phyloP scores from a whole-genome alignment of 2,888 invertebrate genomes.

The Celastrina argiolus region DNA sequence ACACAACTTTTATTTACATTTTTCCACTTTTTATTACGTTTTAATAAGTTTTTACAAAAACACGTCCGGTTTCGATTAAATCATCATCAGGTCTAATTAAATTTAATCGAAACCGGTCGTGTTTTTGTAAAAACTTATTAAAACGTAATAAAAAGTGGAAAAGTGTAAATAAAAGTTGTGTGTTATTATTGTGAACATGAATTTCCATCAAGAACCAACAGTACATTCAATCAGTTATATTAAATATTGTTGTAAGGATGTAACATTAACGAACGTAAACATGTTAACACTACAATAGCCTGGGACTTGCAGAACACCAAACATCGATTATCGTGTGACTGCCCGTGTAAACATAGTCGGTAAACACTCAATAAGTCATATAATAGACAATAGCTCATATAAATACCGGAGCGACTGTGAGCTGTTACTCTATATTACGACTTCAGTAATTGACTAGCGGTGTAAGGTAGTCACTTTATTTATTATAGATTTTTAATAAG shows the following conservation, averaged over 20 bases:
- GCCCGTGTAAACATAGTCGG: slow-evolving; percentile 38
- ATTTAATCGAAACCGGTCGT: too few species aligned
- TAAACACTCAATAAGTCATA: neutral
- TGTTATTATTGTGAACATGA: too few species aligned
- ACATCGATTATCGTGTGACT: slow-evolving; percentile 58
- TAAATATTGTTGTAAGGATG: slow-evolving; percentile 34
- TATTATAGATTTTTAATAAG: neutral
- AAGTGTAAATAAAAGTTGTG: too few species aligned
- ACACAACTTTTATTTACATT: too few species aligned
- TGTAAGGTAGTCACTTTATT: neutral
- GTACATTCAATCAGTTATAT: too few species aligned
- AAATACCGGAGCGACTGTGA: neutral
- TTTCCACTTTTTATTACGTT: too few species aligned
- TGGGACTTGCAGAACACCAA: slow-evolving; percentile 50
- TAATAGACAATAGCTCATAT: neutral
- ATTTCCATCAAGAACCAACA: too few species aligned
- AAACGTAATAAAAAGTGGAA: too few species aligned
- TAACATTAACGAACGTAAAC: slow-evolving; percentile 38
- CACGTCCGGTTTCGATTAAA: too few species aligned
- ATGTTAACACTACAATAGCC: slow-evolving; percentile 49
- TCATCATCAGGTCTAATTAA: too few species aligned
- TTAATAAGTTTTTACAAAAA: too few species aligned
- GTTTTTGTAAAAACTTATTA: too few species aligned
- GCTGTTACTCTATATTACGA: neutral
- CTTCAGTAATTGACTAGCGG: neutral